Evolutionary conservation across 1,140 invertebrate genomes (phyloP).

Genomic region (Polypedilum vanderplanki): DNA sequence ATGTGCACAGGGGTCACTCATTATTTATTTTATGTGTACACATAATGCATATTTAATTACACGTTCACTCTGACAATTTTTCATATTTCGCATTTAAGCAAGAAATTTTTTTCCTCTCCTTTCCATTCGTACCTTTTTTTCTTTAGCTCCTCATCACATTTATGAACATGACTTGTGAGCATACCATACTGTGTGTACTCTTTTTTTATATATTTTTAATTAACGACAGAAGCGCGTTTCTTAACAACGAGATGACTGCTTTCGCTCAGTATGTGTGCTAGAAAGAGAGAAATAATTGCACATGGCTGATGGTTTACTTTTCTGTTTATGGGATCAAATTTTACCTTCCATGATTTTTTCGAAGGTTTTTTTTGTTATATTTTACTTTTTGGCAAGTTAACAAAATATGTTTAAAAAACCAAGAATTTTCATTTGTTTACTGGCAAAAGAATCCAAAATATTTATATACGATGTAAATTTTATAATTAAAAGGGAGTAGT

Average conservation of each 20-base stretch:
- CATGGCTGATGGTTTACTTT: too few species aligned
- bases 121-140: not conserved
- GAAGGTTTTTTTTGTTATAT: too few species aligned
- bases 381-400: too few species aligned
- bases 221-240: conserved; percentile 9
- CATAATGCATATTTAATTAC: conserved; percentile 29
- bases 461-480: too few species aligned
- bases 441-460: too few species aligned
- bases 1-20: not conserved
- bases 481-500: too few species aligned
- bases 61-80: not conserved
- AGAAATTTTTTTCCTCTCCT: not conserved
- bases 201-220: not conserved
- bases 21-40: conserved; percentile 2
- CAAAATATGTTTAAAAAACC: too few species aligned
- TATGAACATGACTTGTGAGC: not conserved
- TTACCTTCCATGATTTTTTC: too few species aligned
- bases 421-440: too few species aligned
- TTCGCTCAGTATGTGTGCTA: not conserved
- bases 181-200: not conserved
- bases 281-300: not conserved
- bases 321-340: too few species aligned
- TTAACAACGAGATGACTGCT: not conserved
- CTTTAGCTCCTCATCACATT: not conserved
- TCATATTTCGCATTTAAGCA: not conserved